Base-by-base conservation (phyloP, 1,140 invertebrate species). In the Megalopta genalis region DNA sequence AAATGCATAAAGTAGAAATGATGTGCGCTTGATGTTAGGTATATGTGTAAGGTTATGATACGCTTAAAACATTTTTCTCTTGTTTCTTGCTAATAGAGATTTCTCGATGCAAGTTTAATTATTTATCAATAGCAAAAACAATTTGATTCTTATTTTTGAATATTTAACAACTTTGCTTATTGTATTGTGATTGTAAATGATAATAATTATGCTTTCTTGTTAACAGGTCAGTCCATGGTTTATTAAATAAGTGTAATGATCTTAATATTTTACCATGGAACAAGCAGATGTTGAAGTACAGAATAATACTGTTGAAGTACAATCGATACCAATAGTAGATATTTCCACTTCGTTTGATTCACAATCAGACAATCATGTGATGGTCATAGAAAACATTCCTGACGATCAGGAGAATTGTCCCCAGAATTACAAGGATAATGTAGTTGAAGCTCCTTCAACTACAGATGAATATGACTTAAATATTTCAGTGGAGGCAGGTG, bases 191-290 rank as follows among this genome's bases (percentile, higher is more conserved):
- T 0, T 5, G 32, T 65, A 23, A 32, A 14, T 75, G 8, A 57
- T 12, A 74, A 0, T 72, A 73, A 60, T 79, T 46, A 59, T 42
- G 75, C 5, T 64, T 65, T 64, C 8, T 80, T 14, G 21, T 42
- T 57, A 54, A 84, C 70, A 86, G 85, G 85, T 52, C 77, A 71
- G 49, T 66, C 46, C 57, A 75, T 72, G 59, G 49, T 81, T 72
- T 78, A 60, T 63, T 86, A 60, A 71, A 18, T 71, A 80, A 76
- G 32, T 69, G 62, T 54, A 80, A 68, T 10, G 54, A 76, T 59
- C 64, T 72, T 75, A 68, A 27, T 66, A 78, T 14, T 62, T 86
- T 70, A 86, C 42, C 74, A 86, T 86, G 85, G 85, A 86, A 66
- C 81, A 77, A 64, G 8, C 73, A 57, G 74, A 78, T 62, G n/a